These are phyloP conservation scores for Amorpha juglandis DNA, from an alignment of 2,888 invertebrate genomes.

Conservation along the genomic window DNA sequence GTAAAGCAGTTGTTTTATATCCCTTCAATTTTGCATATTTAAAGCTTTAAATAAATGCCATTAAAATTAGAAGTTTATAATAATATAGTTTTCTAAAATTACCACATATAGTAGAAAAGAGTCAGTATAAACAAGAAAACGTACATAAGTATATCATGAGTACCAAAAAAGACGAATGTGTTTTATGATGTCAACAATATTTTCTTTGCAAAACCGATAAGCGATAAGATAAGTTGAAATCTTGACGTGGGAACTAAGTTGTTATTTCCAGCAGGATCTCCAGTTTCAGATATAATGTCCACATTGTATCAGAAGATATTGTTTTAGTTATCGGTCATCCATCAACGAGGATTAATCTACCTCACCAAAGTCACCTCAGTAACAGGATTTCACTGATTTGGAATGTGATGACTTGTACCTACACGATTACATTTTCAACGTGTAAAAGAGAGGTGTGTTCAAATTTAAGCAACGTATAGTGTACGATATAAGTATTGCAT, in stretches of 20 bases:
- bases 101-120: no score
- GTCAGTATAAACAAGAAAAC: no score
- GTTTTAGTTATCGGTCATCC: conserved; percentile 15
- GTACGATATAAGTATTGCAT: no score
- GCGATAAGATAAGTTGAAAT: conserved; percentile 19
- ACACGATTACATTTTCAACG: no score
- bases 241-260: conserved; percentile 21
- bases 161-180: not conserved
- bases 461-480: no score
- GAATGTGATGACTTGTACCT: not conserved
- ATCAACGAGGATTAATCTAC: conserved; percentile 8
- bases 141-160: not conserved
- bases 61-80: no score
- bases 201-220: conserved; percentile 22
- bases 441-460: no score
- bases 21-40: no score
- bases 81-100: no score
- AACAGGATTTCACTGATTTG: conserved; percentile 5
- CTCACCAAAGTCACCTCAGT: not conserved
- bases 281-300: not conserved
- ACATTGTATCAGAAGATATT: conserved; percentile 3
- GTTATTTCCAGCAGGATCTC: not conserved
- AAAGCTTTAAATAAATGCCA: no score
- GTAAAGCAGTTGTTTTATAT: no score
- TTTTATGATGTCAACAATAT: conserved; percentile 23